Evolutionary conservation across 2,113 vertebrate genomes (phyloP).

Genomic region (Solea solea): DNA sequence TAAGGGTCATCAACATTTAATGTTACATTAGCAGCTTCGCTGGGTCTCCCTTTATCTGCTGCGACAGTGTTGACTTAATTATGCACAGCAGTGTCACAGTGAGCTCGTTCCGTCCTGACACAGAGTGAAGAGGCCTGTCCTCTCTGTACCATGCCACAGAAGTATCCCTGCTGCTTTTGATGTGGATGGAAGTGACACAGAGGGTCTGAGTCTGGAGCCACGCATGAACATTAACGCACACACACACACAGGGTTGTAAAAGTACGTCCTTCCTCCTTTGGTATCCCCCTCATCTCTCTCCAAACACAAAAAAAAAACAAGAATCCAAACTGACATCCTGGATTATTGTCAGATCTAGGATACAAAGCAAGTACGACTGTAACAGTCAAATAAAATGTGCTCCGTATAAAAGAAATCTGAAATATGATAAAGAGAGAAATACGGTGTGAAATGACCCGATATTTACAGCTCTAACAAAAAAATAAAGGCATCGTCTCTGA

Average conservation of each 20-base stretch:
- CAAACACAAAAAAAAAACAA: conserved; percentile 56
- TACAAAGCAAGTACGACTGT: conserved; percentile 29
- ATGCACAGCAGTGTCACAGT: conserved; percentile 57
- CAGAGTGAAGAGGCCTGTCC: conserved; percentile 9
- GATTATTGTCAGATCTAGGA: conserved; percentile 60
- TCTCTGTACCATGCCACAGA: conserved; percentile 19
- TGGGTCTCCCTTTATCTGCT: conserved; percentile 68
- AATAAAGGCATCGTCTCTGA: neutral
- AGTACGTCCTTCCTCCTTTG: conserved; percentile 58
- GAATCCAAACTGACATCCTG: conserved; percentile 62
- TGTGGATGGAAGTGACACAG: conserved; percentile 64
- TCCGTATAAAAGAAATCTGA: conserved; percentile 27
- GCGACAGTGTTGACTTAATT: conserved; percentile 74
- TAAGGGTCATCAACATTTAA: conserved; percentile 79
- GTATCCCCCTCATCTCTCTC: conserved; percentile 51
- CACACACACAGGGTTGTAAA: conserved; percentile 35
- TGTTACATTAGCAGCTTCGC: conserved; percentile 71
- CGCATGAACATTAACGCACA: conserved; percentile 16
- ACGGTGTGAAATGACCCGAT: conserved; percentile 7
- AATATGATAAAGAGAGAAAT: conserved; percentile 30
- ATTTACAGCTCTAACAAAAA: conserved; percentile 4
- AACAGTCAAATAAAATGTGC: conserved; percentile 42
- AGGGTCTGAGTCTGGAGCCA: conserved; percentile 22
- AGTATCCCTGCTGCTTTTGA: conserved; percentile 54
- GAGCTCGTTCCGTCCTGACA: conserved; percentile 47